phyloP scores from a whole-genome alignment of 1,140 invertebrate species.

The Brachionus sp. region DNA sequence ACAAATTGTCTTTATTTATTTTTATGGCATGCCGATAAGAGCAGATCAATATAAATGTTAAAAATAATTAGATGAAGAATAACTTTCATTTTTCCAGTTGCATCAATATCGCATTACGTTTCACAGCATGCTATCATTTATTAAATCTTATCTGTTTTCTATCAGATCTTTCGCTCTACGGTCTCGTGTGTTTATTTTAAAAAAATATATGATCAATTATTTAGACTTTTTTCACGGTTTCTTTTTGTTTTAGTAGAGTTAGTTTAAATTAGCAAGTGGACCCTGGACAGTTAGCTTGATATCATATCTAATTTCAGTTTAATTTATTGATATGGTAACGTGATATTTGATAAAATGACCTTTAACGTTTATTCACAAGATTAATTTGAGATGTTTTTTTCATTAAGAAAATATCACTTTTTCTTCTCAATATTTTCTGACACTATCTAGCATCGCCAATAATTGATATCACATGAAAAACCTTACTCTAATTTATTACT shows the following conservation, averaged over 20 bases:
- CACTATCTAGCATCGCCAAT: neutral
- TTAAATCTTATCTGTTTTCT: neutral
- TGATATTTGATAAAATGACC: neutral
- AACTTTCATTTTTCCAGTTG: neutral
- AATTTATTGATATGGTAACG: neutral
- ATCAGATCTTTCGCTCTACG: neutral
- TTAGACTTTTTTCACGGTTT: neutral
- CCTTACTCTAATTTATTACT: neutral
- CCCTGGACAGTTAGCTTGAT: neutral
- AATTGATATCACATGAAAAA: neutral
- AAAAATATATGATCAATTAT: neutral
- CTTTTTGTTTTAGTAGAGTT: neutral
- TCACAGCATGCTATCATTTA: neutral
- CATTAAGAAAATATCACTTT: neutral
- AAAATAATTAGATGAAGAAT: neutral
- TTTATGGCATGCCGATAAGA: neutral
- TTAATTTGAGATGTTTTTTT: neutral
- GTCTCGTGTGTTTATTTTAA: neutral
- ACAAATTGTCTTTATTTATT: neutral
- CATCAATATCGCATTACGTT: neutral
- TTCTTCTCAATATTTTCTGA: neutral
- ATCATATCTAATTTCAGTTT: neutral
- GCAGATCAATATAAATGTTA: neutral
- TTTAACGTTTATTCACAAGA: neutral
- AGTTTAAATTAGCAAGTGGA: conserved; percentile 1